Evolutionary conservation across 2,888 invertebrate genomes (phyloP).

Genomic region (Macrosiphum euphorbiae): DNA sequence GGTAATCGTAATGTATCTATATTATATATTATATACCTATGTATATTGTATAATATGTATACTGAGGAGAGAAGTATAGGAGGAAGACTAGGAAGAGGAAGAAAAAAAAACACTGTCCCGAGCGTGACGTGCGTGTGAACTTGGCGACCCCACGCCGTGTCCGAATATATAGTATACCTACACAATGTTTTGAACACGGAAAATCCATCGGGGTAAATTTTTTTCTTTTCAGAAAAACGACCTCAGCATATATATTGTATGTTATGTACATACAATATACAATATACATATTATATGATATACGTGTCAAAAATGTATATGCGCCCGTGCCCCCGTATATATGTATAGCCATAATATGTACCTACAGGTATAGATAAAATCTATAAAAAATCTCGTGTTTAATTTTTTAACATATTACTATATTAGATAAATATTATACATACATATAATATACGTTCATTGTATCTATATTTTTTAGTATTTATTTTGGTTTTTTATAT

Average conservation of each 20-base stretch:
- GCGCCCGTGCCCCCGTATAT: too few relatives aligned
- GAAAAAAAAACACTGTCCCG: constrained; percentile 1
- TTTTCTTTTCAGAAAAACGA: constrained; percentile 26
- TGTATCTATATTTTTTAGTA: not conserved
- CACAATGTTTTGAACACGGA: constrained; percentile 49
- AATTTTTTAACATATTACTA: not conserved
- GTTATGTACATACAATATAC: not conserved
- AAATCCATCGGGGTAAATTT: constrained; percentile 42
- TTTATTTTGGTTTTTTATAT: not conserved
- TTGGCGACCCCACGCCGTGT: constrained; percentile 51
- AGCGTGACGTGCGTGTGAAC: constrained; percentile 59
- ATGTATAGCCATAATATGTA: not conserved
- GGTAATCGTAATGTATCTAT: not conserved
- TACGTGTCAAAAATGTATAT: not conserved
- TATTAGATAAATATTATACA: not conserved
- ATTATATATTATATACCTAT: not conserved
- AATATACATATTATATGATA: not conserved
- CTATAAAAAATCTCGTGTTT: not conserved
- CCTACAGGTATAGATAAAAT: not conserved
- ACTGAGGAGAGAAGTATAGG: not conserved
- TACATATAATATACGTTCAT: not conserved
- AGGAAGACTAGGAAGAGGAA: not conserved
- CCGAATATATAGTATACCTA: not conserved
- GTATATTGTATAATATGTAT: not conserved
- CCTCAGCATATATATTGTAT: not conserved